Base-by-base conservation (phyloP, 2,113 vertebrate genomes). In the Anguilla rostrata region DNA sequence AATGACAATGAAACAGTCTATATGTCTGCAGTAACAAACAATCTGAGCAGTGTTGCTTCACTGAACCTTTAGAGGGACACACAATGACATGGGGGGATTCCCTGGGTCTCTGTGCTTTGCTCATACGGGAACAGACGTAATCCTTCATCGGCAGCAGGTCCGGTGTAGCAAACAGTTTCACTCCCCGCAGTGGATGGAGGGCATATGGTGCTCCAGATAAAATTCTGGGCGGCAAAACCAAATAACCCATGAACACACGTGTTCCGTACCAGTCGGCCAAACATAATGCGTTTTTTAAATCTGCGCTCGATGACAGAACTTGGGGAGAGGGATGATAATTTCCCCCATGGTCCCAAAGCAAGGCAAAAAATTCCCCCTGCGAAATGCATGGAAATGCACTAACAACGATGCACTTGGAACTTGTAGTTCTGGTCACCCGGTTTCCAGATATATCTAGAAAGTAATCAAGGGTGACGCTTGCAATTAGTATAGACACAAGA, bases 111-210 rank as follows among this genome's bases (percentile, higher is more conserved):
- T 22, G 1, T 11, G 40, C 9, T 53, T 39, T 9, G 20, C 39
- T 80, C 56, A 43, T 34, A 81, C 22, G 11, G 20, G 49, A 29
- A 81, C 85, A 63, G 22, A n/a, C 75, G 20, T 81, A 39, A 57
- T 22, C 85, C 53, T 86, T 41, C 41, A 63, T 86, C 20, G n/a
- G n/a, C 53, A 39, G 39, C 40, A 43, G 78, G 71, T 34, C 71
- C 56, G 43, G 34, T 86, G 78, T 82, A 41, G 56, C 12, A 86
- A 86, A 86, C n/a, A 15, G 78, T 85, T 86, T 78, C 46, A 86
- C 78, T 81, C 75, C 39, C 53, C 12, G 53, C 49, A 56, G 18
- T 81, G 84, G 84, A 22, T 20, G 34, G 39, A 41, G 39, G 56
- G 1, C 5, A 80, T 60, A 41, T 11, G 39, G n/a, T 60, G 34